phyloP scores from a whole-genome alignment of 2,888 invertebrate species.

The Mesorhabditis sp. region DNA sequence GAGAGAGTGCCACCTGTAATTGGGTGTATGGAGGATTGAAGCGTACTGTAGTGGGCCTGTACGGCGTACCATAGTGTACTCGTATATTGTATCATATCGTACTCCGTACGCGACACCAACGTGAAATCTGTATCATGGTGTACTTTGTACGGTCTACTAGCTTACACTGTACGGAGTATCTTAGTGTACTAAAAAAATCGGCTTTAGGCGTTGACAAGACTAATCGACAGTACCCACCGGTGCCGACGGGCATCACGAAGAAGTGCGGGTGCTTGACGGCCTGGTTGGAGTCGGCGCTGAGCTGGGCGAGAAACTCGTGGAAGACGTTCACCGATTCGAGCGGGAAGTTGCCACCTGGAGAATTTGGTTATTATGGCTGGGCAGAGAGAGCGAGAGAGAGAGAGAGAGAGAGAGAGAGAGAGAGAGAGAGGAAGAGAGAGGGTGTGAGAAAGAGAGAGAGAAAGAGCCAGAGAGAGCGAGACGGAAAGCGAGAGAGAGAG shows the following conservation, averaged over 20 bases:
- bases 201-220: too few relatives aligned
- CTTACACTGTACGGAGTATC: too few relatives aligned
- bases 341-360: conserved; percentile 25
- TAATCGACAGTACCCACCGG: conserved; percentile 16
- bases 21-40: not conserved
- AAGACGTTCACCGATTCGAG: conserved; percentile 36
- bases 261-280: conserved; percentile 21
- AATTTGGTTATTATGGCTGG: too few relatives aligned
- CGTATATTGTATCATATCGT: not conserved
- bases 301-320: conserved; percentile 39
- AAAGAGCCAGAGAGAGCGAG: too few relatives aligned
- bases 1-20: conserved; percentile 30
- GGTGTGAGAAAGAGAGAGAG: too few relatives aligned
- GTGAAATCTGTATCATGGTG: too few relatives aligned
- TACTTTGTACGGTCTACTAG: too few relatives aligned
- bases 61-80: not conserved
- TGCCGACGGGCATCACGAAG: conserved; percentile 47
- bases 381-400: too few relatives aligned
- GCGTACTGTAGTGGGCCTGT: not conserved
- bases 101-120: too few relatives aligned
- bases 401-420: too few relatives aligned
- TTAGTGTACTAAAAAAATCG: not conserved
- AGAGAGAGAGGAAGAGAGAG: too few relatives aligned
- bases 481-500: too few relatives aligned
- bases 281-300: conserved; percentile 13